Evolutionary conservation across 2,888 invertebrate species (phyloP).

Genomic region (Agrypnus murinus): DNA sequence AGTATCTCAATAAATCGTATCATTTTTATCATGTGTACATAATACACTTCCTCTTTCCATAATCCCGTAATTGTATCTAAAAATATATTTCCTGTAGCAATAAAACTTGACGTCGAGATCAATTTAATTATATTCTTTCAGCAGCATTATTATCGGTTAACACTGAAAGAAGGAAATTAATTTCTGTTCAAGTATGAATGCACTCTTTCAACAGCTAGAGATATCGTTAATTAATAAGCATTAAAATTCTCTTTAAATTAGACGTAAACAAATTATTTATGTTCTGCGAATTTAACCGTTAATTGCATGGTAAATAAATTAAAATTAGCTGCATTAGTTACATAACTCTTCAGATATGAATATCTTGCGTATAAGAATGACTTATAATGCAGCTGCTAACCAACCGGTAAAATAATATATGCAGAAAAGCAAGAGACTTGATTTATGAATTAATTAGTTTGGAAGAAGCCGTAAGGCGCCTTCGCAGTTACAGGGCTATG

Average conservation of each 20-base stretch:
- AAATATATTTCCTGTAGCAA: too few relatives aligned
- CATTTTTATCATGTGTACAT: too few relatives aligned
- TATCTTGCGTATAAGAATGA: constrained; percentile 32
- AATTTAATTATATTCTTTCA: too few relatives aligned
- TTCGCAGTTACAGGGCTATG: constrained; percentile 51
- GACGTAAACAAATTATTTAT: background rate
- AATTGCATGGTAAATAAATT: constrained; percentile 26
- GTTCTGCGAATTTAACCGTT: background rate
- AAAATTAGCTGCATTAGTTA: constrained; percentile 32
- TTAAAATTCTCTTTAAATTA: constrained; percentile 6
- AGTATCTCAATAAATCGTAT: too few relatives aligned
- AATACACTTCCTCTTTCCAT: too few relatives aligned
- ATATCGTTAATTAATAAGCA: background rate
- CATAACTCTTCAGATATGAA: constrained; percentile 18
- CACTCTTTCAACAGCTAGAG: background rate
- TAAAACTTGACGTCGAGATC: too few relatives aligned
- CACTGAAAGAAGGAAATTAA: too few relatives aligned
- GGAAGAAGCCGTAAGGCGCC: constrained; percentile 57
- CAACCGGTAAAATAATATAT: constrained; percentile 56
- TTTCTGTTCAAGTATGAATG: too few relatives aligned
- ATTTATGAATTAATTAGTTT: constrained; percentile 63
- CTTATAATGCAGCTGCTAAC: constrained; percentile 46
- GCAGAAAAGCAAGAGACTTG: constrained; percentile 53
- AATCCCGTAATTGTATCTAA: too few relatives aligned
- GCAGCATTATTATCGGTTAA: too few relatives aligned